phyloP scores from a whole-genome alignment of 1,140 invertebrate genomes.

The Arctopsyche grandis region DNA sequence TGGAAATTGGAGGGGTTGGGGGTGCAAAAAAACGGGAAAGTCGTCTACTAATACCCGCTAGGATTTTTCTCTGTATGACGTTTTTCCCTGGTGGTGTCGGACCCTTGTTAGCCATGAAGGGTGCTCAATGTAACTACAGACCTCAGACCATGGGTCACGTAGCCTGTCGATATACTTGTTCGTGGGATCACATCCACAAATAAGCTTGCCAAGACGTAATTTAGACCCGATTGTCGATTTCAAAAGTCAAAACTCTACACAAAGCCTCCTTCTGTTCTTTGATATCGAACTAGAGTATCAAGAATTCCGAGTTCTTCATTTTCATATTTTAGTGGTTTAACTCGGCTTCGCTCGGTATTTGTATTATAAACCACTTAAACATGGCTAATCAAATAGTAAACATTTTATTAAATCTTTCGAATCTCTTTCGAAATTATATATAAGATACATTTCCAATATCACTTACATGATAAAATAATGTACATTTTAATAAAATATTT shows the following conservation, averaged over 20 bases:
- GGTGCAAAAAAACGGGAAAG: neutral
- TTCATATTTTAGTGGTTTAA: too few relatives aligned
- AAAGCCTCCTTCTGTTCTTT: too few relatives aligned
- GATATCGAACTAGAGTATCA: too few relatives aligned
- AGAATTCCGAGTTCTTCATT: too few relatives aligned
- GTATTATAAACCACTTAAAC: too few relatives aligned
- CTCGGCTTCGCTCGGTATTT: too few relatives aligned
- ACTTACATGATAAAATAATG: too few relatives aligned
- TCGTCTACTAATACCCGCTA: slow-evolving; percentile 13
- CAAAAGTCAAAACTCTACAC: neutral
- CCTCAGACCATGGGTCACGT: slow-evolving; percentile 20
- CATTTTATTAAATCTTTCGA: too few relatives aligned
- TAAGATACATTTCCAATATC: too few relatives aligned
- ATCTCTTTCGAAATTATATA: too few relatives aligned
- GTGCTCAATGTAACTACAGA: slow-evolving; percentile 31
- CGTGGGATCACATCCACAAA: neutral
- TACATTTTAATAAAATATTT: too few relatives aligned
- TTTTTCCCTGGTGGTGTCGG: slow-evolving; percentile 26
- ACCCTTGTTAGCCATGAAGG: slow-evolving; percentile 37
- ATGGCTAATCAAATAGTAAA: too few relatives aligned
- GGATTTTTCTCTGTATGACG: slow-evolving; percentile 26
- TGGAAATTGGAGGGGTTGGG: neutral
- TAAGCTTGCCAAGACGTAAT: neutral
- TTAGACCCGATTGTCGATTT: neutral
- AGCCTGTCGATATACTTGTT: slow-evolving; percentile 3